Conservation (phyloP, 1,140 invertebrate species). For the Uloborus diversus region DNA sequence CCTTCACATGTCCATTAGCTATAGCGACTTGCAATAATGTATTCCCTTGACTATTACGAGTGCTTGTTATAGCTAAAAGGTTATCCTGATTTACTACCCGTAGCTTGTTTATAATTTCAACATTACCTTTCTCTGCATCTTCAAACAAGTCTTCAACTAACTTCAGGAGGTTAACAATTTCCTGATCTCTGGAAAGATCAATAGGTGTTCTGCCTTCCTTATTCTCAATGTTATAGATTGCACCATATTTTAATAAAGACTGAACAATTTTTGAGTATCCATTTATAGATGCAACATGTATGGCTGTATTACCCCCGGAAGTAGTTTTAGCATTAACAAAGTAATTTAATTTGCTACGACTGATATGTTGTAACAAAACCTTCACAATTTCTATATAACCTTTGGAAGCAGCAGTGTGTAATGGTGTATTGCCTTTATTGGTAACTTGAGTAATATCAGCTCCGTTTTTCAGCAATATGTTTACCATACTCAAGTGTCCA, state of each 20-base stretch:
- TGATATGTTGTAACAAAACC: neutral
- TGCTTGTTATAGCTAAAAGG: no score
- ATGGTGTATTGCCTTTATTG: conserved; percentile 57
- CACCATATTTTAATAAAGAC: neutral
- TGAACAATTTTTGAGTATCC: neutral
- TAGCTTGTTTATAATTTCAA: neutral
- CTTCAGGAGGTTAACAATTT: neutral
- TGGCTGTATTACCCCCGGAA: neutral
- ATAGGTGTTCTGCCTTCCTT: neutral
- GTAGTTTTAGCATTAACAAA: neutral
- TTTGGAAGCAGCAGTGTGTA: neutral
- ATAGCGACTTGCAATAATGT: no score
- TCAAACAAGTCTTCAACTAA: neutral
- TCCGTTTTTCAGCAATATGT: conserved; percentile 55
- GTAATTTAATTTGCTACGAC: neutral
- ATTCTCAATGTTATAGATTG: neutral
- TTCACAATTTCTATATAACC: neutral
- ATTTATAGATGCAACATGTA: neutral
- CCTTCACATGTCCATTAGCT: no score
- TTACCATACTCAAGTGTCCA: conserved; percentile 63
- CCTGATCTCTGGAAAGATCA: neutral
- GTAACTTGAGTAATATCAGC: conserved; percentile 62
- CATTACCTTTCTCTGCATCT: neutral
- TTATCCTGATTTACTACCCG: no score
- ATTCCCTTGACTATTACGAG: no score